Base-by-base conservation (phyloP, 2,113 vertebrate genomes). In the Dipodomys stephensi region DNA sequence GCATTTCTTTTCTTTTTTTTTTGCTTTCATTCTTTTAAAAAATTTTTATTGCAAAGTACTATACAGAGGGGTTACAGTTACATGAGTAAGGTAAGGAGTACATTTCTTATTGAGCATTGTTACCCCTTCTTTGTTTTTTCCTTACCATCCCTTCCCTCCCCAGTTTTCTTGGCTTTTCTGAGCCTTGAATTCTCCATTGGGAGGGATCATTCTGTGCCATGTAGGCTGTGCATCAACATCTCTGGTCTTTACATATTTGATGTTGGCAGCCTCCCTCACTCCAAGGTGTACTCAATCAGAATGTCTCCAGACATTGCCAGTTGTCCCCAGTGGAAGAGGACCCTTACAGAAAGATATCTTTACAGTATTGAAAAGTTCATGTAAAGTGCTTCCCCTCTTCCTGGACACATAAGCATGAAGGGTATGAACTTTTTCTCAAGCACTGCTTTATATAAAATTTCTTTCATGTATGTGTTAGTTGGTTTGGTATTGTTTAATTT, bases 401-500 rank as follows among this genome's bases (percentile, higher is more conserved):
- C 65, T 88, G 20, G 9, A 65, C 18, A 35, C 19, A 4, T 30
- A 68, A 83, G n/a, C 11, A 46, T 90, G 74, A 27, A 89, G 15
- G 19, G 53, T 72, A 39, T 30, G 57, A 18, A n/a, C 30, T 60
- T 87, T 87, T 74, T 15, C 57, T 13, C 27, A 91, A 82, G 16
- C 72, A 72, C 19, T 8, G 8, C 15, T 92, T 46, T 60, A 80
- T 11, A 4, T 83, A 90, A 73, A 19, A 72, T 93, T 91, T 82
- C 32, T 85, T 62, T 46, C 60, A 82, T 62, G 13, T 13, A 53
- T 74, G 20, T 18, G 5, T 88, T 77, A 68, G 28, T 73, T 90
- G 49, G 18, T 74, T 46, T 25, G 77, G 8, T 35, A n/a, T 76
- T 92, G 35, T 13, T 87, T 91, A 62, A 82, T 77, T 94, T 72